phyloP scores from a whole-genome alignment of 2,797 vertebrate genomes.

The Acropternis orthonyx region DNA sequence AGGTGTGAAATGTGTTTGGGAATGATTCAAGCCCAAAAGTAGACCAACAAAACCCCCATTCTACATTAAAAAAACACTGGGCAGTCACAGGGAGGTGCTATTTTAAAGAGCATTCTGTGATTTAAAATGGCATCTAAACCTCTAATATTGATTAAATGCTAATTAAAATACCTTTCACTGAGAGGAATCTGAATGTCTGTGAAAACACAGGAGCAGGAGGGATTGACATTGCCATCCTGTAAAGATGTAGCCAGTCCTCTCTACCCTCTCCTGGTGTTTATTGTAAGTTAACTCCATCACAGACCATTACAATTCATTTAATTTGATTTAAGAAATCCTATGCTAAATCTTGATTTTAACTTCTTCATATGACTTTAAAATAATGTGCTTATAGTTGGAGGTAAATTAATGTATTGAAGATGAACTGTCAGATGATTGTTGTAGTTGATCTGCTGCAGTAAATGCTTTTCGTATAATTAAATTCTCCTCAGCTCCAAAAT shows the following conservation, averaged over 20 bases:
- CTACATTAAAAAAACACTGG: not conserved
- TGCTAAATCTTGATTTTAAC: not conserved
- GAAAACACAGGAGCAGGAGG: not conserved
- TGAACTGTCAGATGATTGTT: not conserved
- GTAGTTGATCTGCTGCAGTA: not conserved
- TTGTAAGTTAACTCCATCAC: not conserved
- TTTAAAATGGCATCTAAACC: not conserved
- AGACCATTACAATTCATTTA: not conserved
- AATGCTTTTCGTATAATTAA: slow-evolving; percentile 11
- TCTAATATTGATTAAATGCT: not conserved
- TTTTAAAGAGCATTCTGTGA: not conserved
- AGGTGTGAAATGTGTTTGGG: slow-evolving; percentile 31
- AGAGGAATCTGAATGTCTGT: not conserved
- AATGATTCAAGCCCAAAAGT: not conserved
- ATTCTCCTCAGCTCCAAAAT: not conserved
- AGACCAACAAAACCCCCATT: not conserved
- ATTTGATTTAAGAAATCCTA: not conserved
- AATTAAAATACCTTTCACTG: not conserved
- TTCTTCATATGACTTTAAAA: not conserved
- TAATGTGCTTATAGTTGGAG: not conserved
- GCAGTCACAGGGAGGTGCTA: not conserved
- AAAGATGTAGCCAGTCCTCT: not conserved
- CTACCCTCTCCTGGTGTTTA: not conserved
- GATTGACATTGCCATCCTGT: not conserved
- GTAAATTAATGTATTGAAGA: not conserved